A percentile compares a stretch with the other conserved stretches of the same genome.
Evolutionary conservation across 2,888 invertebrate species (phyloP).

Genomic region (Sialis lutaria): DNA sequence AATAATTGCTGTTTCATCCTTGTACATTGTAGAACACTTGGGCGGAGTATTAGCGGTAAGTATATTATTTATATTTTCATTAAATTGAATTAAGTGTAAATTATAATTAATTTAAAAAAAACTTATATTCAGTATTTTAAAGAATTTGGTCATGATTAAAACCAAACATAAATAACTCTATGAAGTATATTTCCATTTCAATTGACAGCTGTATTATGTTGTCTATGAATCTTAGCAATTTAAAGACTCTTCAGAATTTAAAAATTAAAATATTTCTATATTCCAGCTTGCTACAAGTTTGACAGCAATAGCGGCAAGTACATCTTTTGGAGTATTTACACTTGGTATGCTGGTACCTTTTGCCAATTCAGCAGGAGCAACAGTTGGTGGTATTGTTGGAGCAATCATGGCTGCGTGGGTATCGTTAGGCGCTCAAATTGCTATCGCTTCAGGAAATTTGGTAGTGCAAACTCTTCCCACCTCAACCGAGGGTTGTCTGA

Average conservation of each 20-base stretch:
- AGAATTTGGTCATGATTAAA: neutral
- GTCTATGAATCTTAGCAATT: neutral
- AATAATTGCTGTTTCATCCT: conserved; percentile 39
- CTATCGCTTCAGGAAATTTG: conserved; percentile 38
- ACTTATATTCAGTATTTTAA: too few species aligned
- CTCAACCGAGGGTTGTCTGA: conserved; percentile 26
- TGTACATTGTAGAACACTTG: conserved; percentile 53
- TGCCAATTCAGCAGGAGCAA: conserved; percentile 50
- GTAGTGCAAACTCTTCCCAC: conserved; percentile 37
- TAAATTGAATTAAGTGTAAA: too few species aligned
- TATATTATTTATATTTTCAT: too few species aligned
- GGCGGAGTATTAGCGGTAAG: conserved; percentile 63
- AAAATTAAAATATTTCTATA: neutral
- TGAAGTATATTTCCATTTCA: neutral
- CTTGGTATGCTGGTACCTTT: conserved; percentile 70
- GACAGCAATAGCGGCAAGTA: conserved; percentile 69
- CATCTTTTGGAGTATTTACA: conserved; percentile 68
- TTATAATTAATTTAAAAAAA: too few species aligned
- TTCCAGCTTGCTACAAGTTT: conserved; percentile 48
- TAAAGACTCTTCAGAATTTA: too few species aligned
- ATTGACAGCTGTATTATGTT: neutral
- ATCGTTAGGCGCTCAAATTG: conserved; percentile 49
- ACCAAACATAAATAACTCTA: neutral
- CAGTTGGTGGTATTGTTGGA: conserved; percentile 41
- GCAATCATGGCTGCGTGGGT: conserved; percentile 41